A percentile compares a stretch with the other conserved stretches of the same genome.
These are phyloP conservation scores for Lithosia quadra DNA, from an alignment of 2,888 invertebrate species.

Conservation along the genomic window DNA sequence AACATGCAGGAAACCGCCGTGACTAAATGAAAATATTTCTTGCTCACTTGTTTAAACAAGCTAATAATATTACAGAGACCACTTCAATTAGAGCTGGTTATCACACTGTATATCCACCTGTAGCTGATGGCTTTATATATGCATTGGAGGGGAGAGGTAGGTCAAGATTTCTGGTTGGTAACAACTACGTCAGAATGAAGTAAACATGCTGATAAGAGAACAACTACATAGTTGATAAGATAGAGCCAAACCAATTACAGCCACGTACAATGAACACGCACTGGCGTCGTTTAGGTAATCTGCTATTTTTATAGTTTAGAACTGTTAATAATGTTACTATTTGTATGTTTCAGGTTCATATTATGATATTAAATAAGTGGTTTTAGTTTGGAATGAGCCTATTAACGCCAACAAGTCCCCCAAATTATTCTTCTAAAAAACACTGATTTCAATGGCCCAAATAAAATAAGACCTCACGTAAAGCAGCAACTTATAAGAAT, in stretches of 20 bases:
- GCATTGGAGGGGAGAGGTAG: constrained; percentile 25
- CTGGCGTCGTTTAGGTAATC: constrained; percentile 49
- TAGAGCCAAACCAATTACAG: constrained; percentile 66
- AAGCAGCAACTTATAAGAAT: too few relatives aligned
- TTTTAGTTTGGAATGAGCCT: too few relatives aligned
- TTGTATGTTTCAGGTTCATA: neutral
- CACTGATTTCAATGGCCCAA: too few relatives aligned
- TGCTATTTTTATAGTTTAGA: constrained; percentile 25
- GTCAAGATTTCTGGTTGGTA: constrained; percentile 36
- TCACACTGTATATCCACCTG: constrained; percentile 26
- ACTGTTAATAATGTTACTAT: neutral
- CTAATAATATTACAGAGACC: constrained; percentile 52
- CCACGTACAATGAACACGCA: constrained; percentile 58
- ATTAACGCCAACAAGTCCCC: neutral
- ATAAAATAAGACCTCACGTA: too few relatives aligned
- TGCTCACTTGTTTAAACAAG: constrained; percentile 71
- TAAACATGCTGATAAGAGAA: constrained; percentile 65
- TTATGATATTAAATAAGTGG: neutral
- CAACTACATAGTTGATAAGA: constrained; percentile 68
- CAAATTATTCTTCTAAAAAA: too few relatives aligned
- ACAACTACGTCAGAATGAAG: constrained; percentile 54
- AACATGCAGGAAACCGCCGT: constrained; percentile 54
- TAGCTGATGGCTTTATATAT: constrained; percentile 17
- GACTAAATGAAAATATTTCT: constrained; percentile 71
- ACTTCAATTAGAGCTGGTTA: constrained; percentile 41